Evolutionary conservation across 2,113 vertebrate species (phyloP), one percentile per base, ranked within the genome.

Genomic region (Solea solea): DNA sequence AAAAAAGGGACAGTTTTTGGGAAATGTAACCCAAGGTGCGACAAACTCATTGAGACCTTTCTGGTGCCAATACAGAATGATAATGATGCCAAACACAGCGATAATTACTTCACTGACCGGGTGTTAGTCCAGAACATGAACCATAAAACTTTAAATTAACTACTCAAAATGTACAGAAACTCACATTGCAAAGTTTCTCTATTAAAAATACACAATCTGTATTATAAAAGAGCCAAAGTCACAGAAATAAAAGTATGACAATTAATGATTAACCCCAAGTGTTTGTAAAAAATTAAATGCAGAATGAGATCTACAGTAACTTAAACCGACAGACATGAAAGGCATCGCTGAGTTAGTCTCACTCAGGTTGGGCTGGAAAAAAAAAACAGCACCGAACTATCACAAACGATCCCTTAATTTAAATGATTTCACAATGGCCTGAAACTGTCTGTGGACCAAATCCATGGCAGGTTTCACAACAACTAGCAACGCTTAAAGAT

Each of bases 11-110:
- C 5, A 12, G 5, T 34, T 70, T 52, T 6, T 25, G 9, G n/a
- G 7, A 73, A 69, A 52, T 21, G 40, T 27, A 14, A 39, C 34
- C 63, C 13, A 40, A 9, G 9, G 27, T 52, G 72, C 46, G 61
- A 48, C 67, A 78, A 82, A 73, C 41, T 28, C 73, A 57, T 16
- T 0, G 54, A 50, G 25, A 27, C 60, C 65, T 74, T 69, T 46
- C 16, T 51, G 2, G 6, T 10, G 28, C 59, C 27, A n/a, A 25
- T 2, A 41, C 1, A 9, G 5, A 12, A 3, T 28, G 9, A 9
- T 42, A 41, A 34, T 1, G 8, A 12, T 46, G 51, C 41, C 9
- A 34, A 56, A 9, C 8, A 28, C 12, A 10, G 2, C 12, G 3
- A 34, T 44, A 11, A 2, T 9, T 44, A 44, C 8, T 11, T 44